Percentiles rank a stretch among this genome's conserved stretches.
Conservation (phyloP, 2,113 vertebrate genomes). For the Propithecus coquereli region DNA sequence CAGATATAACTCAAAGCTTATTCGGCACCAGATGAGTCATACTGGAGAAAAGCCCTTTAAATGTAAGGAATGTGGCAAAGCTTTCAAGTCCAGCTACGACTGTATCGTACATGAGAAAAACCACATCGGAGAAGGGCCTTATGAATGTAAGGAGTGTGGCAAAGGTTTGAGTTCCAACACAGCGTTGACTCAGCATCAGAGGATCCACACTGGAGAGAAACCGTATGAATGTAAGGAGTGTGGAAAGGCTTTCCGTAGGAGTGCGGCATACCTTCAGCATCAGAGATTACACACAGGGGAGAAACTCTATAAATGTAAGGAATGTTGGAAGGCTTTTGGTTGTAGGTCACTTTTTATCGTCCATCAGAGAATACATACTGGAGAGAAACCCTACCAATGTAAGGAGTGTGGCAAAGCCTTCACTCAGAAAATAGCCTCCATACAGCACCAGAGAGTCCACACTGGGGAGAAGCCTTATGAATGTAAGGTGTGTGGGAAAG, state of each 20-base stretch:
- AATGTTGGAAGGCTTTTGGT: slow-evolving; percentile 44
- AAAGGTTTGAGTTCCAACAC: slow-evolving; percentile 57
- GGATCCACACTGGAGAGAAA: slow-evolving; percentile 55
- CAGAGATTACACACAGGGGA: slow-evolving; percentile 48
- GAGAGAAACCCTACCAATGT: slow-evolving; percentile 54
- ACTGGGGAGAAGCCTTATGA: slow-evolving; percentile 43
- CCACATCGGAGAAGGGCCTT: slow-evolving; percentile 45
- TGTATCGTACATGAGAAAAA: slow-evolving; percentile 41
- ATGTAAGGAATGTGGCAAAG: slow-evolving; percentile 51
- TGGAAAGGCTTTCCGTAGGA: slow-evolving; percentile 38
- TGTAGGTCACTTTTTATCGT: slow-evolving; percentile 40
- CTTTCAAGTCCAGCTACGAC: slow-evolving; percentile 61
- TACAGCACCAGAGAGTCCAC: slow-evolving; percentile 60
- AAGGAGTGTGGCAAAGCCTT: slow-evolving; percentile 61
- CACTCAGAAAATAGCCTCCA: slow-evolving; percentile 47
- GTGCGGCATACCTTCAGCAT: background rate
- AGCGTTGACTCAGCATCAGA: slow-evolving; percentile 31
- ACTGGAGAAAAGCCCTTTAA: slow-evolving; percentile 54
- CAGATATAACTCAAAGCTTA: slow-evolving; percentile 36
- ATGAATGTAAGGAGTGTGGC: slow-evolving; percentile 48
- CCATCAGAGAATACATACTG: background rate
- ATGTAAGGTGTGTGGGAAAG: slow-evolving; percentile 42
- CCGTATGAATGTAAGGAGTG: slow-evolving; percentile 34
- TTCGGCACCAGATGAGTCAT: slow-evolving; percentile 53
- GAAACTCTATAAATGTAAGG: slow-evolving; percentile 9